phyloP scores from a whole-genome alignment of 2,113 vertebrate species.

The Leucopsar rothschildi region DNA sequence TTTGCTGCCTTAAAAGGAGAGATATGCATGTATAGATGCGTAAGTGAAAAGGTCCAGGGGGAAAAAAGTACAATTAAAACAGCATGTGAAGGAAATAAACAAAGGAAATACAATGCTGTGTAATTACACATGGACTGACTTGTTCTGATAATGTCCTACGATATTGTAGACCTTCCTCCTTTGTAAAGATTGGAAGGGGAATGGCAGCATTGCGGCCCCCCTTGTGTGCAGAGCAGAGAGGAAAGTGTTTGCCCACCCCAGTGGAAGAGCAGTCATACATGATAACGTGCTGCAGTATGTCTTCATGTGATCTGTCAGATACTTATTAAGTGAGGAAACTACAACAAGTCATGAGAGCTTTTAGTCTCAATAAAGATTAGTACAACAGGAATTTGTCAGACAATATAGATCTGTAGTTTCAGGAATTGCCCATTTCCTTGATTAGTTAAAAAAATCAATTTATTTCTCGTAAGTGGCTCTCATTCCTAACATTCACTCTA shows the following conservation, averaged over 20 bases:
- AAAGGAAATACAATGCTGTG: neutral
- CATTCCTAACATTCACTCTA: neutral
- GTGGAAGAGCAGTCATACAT: neutral
- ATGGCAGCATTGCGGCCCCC: neutral
- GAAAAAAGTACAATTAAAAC: neutral
- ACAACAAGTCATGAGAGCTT: neutral
- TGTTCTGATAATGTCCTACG: neutral
- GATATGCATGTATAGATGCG: neutral
- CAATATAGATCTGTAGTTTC: conserved; percentile 12
- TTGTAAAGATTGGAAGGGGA: neutral
- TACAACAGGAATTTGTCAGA: neutral
- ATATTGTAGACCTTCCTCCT: neutral
- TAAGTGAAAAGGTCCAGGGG: neutral
- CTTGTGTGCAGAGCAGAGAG: neutral
- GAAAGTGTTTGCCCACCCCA: neutral
- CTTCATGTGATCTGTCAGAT: neutral
- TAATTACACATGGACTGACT: neutral
- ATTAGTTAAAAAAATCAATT: conserved; percentile 24
- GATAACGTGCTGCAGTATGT: neutral
- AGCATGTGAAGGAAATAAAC: neutral
- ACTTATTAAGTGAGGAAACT: neutral
- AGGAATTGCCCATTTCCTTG: conserved; percentile 1
- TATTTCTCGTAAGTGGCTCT: conserved; percentile 38
- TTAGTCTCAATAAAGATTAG: neutral
- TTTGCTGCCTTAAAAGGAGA: neutral